Percentiles rank a stretch among this genome's conserved stretches.
Conservation (phyloP, 2,113 vertebrate genomes). For the Caracal caracal region DNA sequence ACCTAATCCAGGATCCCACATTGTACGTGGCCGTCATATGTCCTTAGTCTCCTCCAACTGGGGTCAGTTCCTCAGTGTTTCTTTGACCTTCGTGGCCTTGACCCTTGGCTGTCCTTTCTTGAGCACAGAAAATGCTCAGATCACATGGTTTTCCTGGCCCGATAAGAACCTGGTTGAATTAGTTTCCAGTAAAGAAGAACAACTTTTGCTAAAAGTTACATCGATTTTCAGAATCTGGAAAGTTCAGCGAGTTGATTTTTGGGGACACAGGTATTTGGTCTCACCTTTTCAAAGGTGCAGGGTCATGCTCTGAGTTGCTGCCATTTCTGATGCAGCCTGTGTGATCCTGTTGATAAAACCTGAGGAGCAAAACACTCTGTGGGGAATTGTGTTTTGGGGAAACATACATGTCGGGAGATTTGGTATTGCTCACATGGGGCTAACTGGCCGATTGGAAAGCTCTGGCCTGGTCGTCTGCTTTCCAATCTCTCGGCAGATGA, state of each 20-base stretch:
- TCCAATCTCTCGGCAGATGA: background rate
- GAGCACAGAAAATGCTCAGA: background rate
- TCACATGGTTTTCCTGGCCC: background rate
- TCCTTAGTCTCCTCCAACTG: background rate
- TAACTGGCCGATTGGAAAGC: background rate
- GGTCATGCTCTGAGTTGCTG: background rate
- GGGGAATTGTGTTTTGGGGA: background rate
- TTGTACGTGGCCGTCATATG: too few species aligned
- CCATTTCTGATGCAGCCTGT: background rate
- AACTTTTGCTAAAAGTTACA: background rate
- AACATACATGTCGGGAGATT: accelerated
- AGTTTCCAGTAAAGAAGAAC: background rate
- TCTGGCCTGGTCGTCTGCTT: background rate
- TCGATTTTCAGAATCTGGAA: background rate
- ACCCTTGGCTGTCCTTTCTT: background rate
- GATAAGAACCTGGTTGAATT: background rate
- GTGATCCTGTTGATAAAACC: background rate
- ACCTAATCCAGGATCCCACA: background rate
- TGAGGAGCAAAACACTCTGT: background rate
- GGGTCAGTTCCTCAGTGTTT: background rate
- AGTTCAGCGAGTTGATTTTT: background rate
- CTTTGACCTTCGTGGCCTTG: background rate
- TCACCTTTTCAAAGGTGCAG: background rate
- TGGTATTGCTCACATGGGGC: background rate
- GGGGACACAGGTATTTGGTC: background rate